These are phyloP conservation scores for Odontothrips loti DNA, from an alignment of 2,888 invertebrate genomes.

Conservation along the genomic window DNA sequence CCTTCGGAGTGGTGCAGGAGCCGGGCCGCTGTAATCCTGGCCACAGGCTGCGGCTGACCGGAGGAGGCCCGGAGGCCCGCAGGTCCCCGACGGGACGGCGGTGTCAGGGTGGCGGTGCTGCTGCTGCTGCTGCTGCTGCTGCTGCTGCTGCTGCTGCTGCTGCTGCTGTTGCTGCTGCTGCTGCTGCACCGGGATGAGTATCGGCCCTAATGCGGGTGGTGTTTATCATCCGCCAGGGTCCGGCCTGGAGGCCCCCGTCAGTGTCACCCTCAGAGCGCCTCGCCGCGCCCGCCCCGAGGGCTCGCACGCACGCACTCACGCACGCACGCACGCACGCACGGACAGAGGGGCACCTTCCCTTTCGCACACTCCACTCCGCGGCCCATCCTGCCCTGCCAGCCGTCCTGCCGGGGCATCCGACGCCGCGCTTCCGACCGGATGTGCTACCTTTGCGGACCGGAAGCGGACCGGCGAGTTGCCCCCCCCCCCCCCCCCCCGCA, in stretches of 20 bases:
- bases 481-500: no score
- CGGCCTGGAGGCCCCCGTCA: no score
- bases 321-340: no score
- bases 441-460: neutral
- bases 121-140: no score
- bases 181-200: no score
- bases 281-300: neutral
- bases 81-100: neutral
- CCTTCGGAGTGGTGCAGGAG: neutral
- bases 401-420: neutral
- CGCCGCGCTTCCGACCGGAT: neutral
- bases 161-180: no score
- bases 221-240: no score
- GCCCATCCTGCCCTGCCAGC: neutral
- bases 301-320: no score
- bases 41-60: no score
- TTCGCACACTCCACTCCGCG: neutral
- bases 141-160: no score
- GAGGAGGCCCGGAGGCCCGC: neutral
- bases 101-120: neutral
- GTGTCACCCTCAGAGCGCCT: neutral
- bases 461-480: no score
- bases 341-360: neutral
- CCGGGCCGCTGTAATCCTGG: neutral
- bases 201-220: no score